Conservation (phyloP, 2,113 vertebrate species). For the Pteruthius melanotis region DNA sequence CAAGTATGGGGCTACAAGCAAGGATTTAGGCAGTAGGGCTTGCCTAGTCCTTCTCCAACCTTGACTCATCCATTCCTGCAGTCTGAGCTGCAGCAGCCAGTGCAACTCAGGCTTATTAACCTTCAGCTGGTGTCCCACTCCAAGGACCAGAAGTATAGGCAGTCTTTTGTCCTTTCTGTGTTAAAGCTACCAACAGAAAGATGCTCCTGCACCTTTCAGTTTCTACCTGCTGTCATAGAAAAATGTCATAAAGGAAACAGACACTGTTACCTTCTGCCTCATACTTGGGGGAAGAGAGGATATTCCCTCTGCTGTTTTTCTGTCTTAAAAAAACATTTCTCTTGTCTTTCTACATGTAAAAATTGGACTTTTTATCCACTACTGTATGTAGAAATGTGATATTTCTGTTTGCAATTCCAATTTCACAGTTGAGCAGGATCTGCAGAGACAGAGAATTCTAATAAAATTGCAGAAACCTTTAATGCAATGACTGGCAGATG, state of each 20-base stretch:
- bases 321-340: not conserved
- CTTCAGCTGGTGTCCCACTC: not conserved
- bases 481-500: slow-evolving; percentile 78
- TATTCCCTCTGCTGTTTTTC: not conserved
- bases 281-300: not conserved
- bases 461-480: slow-evolving; percentile 78
- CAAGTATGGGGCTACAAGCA: not conserved
- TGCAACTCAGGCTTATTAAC: not conserved
- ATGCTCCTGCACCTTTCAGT: not conserved
- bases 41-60: not conserved
- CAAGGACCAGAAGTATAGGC: not conserved
- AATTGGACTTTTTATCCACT: slow-evolving; percentile 68
- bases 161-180: not conserved
- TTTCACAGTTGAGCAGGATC: slow-evolving; percentile 82
- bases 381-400: slow-evolving; percentile 71
- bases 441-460: slow-evolving; percentile 76
- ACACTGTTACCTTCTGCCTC: not conserved
- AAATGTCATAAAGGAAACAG: not conserved
- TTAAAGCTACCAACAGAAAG: not conserved
- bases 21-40: not conserved
- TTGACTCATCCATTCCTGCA: not conserved
- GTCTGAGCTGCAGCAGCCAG: not conserved
- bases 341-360: slow-evolving; percentile 49
- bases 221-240: not conserved
- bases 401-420: slow-evolving; percentile 83